A percentile compares a stretch with the other conserved stretches of the same genome.
phyloP scores from a whole-genome alignment of 2,113 vertebrate species.

The Cyanoderma ruficeps region DNA sequence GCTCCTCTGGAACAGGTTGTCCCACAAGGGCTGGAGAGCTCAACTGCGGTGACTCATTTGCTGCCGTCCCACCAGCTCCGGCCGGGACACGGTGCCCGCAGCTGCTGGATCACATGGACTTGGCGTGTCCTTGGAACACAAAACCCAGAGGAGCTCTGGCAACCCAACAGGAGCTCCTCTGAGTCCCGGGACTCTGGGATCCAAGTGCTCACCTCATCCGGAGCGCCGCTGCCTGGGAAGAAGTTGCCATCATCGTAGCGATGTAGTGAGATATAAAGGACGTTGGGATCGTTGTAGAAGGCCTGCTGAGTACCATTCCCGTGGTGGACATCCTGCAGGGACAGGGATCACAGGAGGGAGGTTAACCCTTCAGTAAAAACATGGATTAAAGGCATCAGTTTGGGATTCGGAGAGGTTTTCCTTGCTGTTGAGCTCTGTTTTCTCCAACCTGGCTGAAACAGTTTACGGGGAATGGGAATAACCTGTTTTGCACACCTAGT shows the following conservation, averaged over 20 bases:
- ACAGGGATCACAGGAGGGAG: background rate
- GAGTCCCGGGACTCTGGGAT: background rate
- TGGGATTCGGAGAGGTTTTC: background rate
- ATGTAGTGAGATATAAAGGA: constrained; percentile 94
- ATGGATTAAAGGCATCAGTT: background rate
- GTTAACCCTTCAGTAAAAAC: background rate
- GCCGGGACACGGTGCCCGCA: rapidly evolving
- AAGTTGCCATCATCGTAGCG: constrained; percentile 98
- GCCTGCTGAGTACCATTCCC: constrained; percentile 89
- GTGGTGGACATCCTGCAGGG: constrained; percentile 80
- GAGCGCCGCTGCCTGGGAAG: constrained; percentile 96
- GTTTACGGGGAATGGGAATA: background rate
- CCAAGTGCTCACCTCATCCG: constrained; percentile 83
- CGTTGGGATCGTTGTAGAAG: constrained; percentile 90
- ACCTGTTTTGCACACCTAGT: background rate
- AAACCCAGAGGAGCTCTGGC: background rate
- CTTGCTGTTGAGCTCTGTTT: background rate
- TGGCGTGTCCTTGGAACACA: rapidly evolving
- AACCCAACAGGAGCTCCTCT: background rate
- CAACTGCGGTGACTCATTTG: background rate
- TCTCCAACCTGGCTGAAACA: background rate
- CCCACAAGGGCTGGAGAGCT: background rate
- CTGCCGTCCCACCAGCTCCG: rapidly evolving
- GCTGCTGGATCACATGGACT: background rate
- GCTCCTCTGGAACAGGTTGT: background rate